A percentile compares a stretch with the other conserved stretches of the same genome.
These are phyloP conservation scores for Brachionus asplanchnoidis DNA, from an alignment of 1,140 invertebrate genomes.

Conservation along the genomic window DNA sequence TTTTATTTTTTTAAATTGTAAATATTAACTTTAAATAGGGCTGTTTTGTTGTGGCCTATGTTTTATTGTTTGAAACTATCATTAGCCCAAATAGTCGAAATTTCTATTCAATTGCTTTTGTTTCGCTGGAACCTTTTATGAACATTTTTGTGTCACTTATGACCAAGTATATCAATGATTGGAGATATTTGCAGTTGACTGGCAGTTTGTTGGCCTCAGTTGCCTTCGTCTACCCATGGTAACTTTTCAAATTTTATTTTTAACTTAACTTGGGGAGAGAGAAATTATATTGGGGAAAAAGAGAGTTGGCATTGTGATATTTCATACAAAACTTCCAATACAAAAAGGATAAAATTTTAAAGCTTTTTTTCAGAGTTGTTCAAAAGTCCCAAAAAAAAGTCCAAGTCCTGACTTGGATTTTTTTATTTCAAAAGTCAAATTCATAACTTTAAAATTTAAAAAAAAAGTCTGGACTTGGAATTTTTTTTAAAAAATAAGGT, in stretches of 20 bases:
- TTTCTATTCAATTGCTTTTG: neutral
- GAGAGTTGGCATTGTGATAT: neutral
- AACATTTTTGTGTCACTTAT: neutral
- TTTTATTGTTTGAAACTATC: constrained; percentile 9
- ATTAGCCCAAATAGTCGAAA: neutral
- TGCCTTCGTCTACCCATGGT: constrained; percentile 29
- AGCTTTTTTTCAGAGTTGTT: no score
- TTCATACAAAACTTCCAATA: neutral
- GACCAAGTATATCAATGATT: constrained; percentile 3
- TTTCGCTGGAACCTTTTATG: neutral
- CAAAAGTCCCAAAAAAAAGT: no score
- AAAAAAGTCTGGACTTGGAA: no score
- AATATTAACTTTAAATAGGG: neutral
- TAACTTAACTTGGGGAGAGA: neutral
- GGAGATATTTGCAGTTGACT: constrained; percentile 26
- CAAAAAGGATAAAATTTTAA: no score
- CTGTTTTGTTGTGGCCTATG: constrained; percentile 15
- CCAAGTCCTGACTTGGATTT: no score
- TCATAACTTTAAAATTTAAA: no score
- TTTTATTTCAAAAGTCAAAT: no score
- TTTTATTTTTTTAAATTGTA: neutral
- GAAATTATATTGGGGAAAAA: neutral
- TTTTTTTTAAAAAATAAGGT: no score
- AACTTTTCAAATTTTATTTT: neutral
- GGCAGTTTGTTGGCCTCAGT: constrained; percentile 7